A percentile compares a stretch with the other conserved stretches of the same genome.
Evolutionary conservation across 2,888 invertebrate species (phyloP).

Genomic region (Onthophagus sagittarius): DNA sequence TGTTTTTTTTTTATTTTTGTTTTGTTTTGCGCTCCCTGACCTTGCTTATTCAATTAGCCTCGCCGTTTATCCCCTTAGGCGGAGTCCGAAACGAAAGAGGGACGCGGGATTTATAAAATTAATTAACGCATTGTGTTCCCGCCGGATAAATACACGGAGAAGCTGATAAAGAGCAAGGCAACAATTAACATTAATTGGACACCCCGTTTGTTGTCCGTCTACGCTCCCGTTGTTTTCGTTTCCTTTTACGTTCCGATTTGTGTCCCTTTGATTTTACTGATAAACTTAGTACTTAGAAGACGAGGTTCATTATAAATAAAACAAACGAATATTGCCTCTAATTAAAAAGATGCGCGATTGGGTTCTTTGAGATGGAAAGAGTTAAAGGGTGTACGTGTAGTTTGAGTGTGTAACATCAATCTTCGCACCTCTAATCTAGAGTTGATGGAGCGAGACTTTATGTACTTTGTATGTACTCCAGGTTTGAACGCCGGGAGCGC

Average conservation of each 20-base stretch:
- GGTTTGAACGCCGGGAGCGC: not conserved
- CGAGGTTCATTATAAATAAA: not conserved
- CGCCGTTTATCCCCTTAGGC: not conserved
- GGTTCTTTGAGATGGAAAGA: not conserved
- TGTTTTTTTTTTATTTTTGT: not conserved
- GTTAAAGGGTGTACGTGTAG: not conserved
- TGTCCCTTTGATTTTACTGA: not conserved
- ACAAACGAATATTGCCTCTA: not conserved
- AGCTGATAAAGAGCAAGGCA: not conserved
- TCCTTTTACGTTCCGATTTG: not conserved
- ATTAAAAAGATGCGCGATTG: no score
- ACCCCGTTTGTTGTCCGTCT: not conserved
- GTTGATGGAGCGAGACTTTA: not conserved
- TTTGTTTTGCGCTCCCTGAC: not conserved
- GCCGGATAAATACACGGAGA: not conserved
- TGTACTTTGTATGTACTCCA: not conserved
- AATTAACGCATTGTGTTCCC: not conserved
- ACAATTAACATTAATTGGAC: not conserved
- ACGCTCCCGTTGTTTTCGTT: not conserved
- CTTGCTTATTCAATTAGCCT: not conserved
- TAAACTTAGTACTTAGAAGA: not conserved
- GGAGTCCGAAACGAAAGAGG: not conserved
- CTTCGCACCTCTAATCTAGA: not conserved
- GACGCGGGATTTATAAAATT: not conserved
- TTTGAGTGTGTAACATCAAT: not conserved